Conservation (phyloP, 2,888 invertebrate genomes). For the Camponotus fellah region DNA sequence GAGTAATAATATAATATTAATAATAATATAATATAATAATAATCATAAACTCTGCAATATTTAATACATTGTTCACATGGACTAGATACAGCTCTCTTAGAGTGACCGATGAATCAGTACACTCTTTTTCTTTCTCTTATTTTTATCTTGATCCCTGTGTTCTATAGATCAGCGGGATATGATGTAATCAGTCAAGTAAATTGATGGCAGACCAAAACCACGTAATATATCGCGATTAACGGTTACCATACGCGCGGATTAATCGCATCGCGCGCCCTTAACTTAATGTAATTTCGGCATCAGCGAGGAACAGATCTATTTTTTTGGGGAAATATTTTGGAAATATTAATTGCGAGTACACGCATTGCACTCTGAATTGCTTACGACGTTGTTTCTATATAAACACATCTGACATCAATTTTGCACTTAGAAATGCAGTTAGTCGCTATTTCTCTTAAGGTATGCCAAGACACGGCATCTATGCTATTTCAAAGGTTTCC, state of each 20-base stretch:
- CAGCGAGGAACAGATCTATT: constrained; percentile 27
- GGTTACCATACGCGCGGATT: constrained; percentile 49
- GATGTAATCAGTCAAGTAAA: constrained; percentile 64
- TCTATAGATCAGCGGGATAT: constrained; percentile 55
- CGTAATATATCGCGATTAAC: constrained; percentile 62
- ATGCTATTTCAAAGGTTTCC: not conserved
- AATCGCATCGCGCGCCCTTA: constrained; percentile 8
- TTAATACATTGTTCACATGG: constrained; percentile 83
- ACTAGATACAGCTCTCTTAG: constrained; percentile 81
- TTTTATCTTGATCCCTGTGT: constrained; percentile 65
- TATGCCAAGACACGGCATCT: not conserved
- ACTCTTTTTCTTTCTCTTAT: constrained; percentile 60
- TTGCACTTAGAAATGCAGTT: constrained; percentile 8
- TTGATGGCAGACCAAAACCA: constrained; percentile 62
- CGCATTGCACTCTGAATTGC: constrained; percentile 10
- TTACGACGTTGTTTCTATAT: constrained; percentile 5
- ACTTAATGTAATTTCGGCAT: constrained; percentile 28
- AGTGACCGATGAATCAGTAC: constrained; percentile 64
- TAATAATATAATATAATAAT: constrained; percentile 73
- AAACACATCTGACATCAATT: constrained; percentile 16
- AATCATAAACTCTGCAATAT: constrained; percentile 83
- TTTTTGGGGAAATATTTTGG: not conserved
- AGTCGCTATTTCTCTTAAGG: not conserved
- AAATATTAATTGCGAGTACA: constrained; percentile 9
- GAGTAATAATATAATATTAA: constrained; percentile 58